Evolutionary conservation across 2,888 invertebrate genomes (phyloP).

Genomic region (Stenichneumon culpator): DNA sequence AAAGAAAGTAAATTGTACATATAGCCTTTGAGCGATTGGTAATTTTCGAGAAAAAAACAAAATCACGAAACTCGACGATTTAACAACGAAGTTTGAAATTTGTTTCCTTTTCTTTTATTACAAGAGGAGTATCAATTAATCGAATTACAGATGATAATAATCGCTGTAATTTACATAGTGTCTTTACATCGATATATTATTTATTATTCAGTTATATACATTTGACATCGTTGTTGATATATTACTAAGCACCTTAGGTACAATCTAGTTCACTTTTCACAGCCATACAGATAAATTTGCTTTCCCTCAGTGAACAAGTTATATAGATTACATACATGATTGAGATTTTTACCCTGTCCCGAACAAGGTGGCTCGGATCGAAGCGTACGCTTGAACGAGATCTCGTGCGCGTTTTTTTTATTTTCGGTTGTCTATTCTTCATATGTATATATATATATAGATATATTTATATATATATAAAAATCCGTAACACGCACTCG

Average conservation of each 20-base stretch:
- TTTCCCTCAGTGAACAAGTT: constrained; percentile 84
- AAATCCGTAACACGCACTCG: constrained; percentile 19
- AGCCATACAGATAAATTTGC: constrained; percentile 85
- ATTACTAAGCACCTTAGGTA: constrained; percentile 85
- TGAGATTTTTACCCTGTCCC: constrained; percentile 45
- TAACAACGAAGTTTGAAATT: neutral
- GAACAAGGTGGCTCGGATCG: constrained; percentile 40
- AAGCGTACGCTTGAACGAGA: constrained; percentile 7
- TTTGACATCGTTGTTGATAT: constrained; percentile 80
- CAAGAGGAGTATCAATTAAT: constrained; percentile 60
- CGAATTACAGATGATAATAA: constrained; percentile 57
- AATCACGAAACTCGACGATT: too few species aligned
- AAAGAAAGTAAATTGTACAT: constrained; percentile 48
- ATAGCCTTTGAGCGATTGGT: neutral
- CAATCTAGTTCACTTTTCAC: constrained; percentile 85
- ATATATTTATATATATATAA: neutral
- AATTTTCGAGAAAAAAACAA: neutral
- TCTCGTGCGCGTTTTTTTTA: constrained; percentile 6
- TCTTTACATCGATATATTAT: constrained; percentile 81
- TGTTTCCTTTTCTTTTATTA: constrained; percentile 57
- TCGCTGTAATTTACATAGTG: constrained; percentile 70
- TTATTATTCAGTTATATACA: constrained; percentile 84
- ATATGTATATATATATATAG: constrained; percentile 40
- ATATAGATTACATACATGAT: constrained; percentile 68
- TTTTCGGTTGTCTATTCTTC: constrained; percentile 8